These are phyloP conservation scores for Sturnira hondurensis DNA, from an alignment of 2,113 vertebrate genomes.

Conservation along the genomic window DNA sequence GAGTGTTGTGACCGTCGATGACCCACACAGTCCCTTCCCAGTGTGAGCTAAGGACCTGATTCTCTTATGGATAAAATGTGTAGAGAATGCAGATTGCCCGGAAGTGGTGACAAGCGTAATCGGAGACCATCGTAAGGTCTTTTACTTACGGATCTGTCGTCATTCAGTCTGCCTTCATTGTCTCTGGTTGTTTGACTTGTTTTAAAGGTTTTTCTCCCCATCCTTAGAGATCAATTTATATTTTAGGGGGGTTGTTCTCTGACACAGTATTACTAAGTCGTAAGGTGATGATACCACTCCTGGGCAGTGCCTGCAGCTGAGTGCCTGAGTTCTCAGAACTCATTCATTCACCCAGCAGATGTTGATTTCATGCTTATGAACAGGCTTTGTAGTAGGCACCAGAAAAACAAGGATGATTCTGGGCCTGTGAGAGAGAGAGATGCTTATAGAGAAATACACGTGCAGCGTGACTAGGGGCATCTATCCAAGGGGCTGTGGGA, in stretches of 20 bases:
- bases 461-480: rapidly evolving
- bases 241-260: not conserved
- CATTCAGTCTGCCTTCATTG: not conserved
- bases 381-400: not conserved
- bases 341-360: not conserved
- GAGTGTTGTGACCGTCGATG: not conserved
- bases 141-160: not conserved
- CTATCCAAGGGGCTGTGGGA: rapidly evolving
- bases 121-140: not conserved
- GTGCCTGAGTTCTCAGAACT: not conserved
- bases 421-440: not conserved
- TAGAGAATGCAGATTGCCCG: not conserved
- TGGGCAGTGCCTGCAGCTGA: not conserved
- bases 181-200: not conserved
- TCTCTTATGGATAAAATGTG: not conserved
- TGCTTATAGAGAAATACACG: not conserved
- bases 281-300: not conserved
- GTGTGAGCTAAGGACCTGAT: not conserved
- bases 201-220: not conserved
- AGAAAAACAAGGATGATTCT: not conserved
- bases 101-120: not conserved
- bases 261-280: not conserved
- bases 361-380: not conserved
- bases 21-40: not conserved
- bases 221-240: not conserved